Evolutionary conservation across 2,113 vertebrate species (phyloP).

Genomic region (Ctenomys sociabilis): DNA sequence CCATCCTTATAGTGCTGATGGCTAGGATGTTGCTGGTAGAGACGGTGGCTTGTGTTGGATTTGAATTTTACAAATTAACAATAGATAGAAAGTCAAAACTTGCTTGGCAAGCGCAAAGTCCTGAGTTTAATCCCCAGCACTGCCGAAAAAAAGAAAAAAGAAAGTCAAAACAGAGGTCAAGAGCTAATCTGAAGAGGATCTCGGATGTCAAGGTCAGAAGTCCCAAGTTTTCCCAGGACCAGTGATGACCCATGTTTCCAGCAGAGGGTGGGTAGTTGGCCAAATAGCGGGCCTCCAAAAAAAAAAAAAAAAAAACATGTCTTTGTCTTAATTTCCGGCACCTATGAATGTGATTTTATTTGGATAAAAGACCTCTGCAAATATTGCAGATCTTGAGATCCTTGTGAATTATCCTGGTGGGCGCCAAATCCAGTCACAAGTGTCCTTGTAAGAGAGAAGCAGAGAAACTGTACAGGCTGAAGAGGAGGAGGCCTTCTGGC

Average conservation of each 20-base stretch:
- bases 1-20: accelerated
- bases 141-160: too few species aligned
- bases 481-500: background rate
- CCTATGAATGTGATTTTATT: too few species aligned
- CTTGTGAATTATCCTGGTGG: too few species aligned
- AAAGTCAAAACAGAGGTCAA: background rate
- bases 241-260: background rate
- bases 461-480: too few species aligned
- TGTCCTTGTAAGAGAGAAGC: background rate
- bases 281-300: background rate
- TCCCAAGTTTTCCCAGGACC: background rate
- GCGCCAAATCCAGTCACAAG: too few species aligned
- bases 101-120: too few species aligned
- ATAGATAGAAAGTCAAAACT: background rate
- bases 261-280: accelerated
- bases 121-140: too few species aligned
- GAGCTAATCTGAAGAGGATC: background rate
- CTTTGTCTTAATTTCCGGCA: background rate
- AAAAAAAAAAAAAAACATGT: too few species aligned
- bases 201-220: too few species aligned
- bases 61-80: accelerated
- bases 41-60: accelerated
- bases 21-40: accelerated
- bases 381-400: background rate
- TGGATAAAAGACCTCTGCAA: background rate